Conservation (phyloP, 2,797 vertebrate genomes). For the Peromyscus melanophrys region DNA sequence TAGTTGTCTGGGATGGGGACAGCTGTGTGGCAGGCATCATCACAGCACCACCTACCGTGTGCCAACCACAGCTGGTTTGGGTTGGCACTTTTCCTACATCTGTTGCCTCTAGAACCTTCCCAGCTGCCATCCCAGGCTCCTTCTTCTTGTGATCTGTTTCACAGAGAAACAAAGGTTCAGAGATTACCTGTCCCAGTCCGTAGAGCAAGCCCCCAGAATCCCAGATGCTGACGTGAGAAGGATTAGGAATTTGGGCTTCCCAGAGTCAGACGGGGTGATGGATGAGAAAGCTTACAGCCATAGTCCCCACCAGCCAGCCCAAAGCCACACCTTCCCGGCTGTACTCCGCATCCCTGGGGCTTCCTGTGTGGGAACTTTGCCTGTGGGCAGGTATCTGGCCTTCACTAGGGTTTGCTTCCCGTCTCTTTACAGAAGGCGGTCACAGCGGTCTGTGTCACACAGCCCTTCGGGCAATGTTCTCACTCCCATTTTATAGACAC, state of each 20-base stretch:
- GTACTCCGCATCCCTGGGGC: background rate
- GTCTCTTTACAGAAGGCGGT: background rate
- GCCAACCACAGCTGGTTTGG: background rate
- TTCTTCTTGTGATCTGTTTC: background rate
- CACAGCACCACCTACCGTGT: background rate
- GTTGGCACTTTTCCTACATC: background rate
- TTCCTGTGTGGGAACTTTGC: background rate
- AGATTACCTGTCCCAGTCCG: background rate
- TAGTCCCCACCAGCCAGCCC: background rate
- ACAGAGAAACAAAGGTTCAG: background rate
- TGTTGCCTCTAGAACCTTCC: background rate
- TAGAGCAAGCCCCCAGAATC: background rate
- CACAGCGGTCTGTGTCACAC: background rate
- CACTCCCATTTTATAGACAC: constrained; percentile 1
- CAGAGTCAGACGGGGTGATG: background rate
- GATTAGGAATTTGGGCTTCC: background rate
- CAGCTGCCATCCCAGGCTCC: background rate
- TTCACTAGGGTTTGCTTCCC: background rate
- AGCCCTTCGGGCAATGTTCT: background rate
- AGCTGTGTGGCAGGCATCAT: background rate
- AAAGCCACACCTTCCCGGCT: background rate
- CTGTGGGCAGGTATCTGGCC: background rate
- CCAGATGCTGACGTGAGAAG: background rate
- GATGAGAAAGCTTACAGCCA: background rate
- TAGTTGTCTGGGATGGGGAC: background rate